Evolutionary conservation across 1,140 invertebrate species (phyloP).

Genomic region (Drosophila erecta): DNA sequence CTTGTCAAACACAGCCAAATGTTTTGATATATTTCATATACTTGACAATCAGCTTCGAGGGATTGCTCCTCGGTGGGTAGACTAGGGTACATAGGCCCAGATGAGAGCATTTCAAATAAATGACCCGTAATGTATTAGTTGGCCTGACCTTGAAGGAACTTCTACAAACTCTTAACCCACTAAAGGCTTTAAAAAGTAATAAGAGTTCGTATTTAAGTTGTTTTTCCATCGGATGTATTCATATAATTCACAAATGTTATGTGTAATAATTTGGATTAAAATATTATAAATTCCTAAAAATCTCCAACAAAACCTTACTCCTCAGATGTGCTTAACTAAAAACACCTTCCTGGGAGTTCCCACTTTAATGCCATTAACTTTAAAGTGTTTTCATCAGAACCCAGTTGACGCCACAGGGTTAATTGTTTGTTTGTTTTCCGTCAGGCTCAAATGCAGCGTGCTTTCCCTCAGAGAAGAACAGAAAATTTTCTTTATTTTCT

Average conservation of each 20-base stretch:
- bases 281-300: too few relatives aligned
- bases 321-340: not conserved
- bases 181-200: not conserved
- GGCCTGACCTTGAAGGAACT: slow-evolving; percentile 39
- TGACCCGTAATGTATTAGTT: slow-evolving; percentile 67
- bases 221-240: not conserved
- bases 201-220: not conserved
- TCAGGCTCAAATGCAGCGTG: slow-evolving; percentile 28
- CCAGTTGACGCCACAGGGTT: slow-evolving; percentile 36
- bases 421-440: slow-evolving; percentile 54
- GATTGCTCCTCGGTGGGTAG: not conserved
- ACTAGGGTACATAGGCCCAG: not conserved
- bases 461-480: slow-evolving; percentile 20
- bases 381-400: not conserved
- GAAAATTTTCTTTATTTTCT: slow-evolving; percentile 37
- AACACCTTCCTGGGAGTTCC: not conserved
- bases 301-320: too few relatives aligned
- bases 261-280: too few relatives aligned
- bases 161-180: slow-evolving; percentile 28
- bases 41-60: slow-evolving; percentile 65
- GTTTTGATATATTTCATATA: slow-evolving; percentile 80
- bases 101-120: slow-evolving; percentile 68
- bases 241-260: not conserved
- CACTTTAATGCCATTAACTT: not conserved
- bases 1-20: slow-evolving; percentile 79